Evolutionary conservation across 2,797 vertebrate genomes (phyloP), one percentile per base, ranked within the genome.

Genomic region (Anniella stebbinsi): DNA sequence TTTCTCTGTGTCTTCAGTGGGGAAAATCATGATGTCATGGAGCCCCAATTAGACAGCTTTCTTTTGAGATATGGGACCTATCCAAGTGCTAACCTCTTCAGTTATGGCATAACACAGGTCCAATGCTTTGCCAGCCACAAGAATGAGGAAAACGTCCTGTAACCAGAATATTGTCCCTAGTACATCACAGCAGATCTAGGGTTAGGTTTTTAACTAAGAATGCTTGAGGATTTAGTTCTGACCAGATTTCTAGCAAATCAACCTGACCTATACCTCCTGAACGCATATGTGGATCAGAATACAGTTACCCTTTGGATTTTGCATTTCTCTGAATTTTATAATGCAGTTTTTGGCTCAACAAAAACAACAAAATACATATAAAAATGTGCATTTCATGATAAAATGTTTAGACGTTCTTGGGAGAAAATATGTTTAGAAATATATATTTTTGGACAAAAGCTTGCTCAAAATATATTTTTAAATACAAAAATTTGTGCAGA

Each of bases 1-100:
- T 28, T 6, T 41, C 13, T 2, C 2, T 18, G 18, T 80, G 5
- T 8, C 33, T 41, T 75, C 48, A 66, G 18, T 41, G 69, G n/a
- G 23, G 30, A 41, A 82, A 72, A 48, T 45, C 38, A 18, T 48
- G 66, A 15, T 86, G 28, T 75, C 36, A 51, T 41, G 45, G 17
- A 54, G 33, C 10, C 69, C 66, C 28, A 15, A 30, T 82, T 63
- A 80, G 30, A 81, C 67, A 67, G 41, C 12, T 1, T 54, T 23
- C 2, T 69, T 84, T 2, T 18, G 0, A 12, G 30, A 48, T n/a
- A 15, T 28, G 28, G 18, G 11, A 38, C 72, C 45, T 17, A 25
- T 48, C 4, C 0, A 63, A 38, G 75, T 80, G 0, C 0, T 41
- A 57, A 0, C 0, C 0, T 23, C 51, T 73, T 60, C 17, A 70